These are phyloP conservation scores for Procambarus clarkii DNA, from an alignment of 1,140 invertebrate species.

Conservation along the genomic window DNA sequence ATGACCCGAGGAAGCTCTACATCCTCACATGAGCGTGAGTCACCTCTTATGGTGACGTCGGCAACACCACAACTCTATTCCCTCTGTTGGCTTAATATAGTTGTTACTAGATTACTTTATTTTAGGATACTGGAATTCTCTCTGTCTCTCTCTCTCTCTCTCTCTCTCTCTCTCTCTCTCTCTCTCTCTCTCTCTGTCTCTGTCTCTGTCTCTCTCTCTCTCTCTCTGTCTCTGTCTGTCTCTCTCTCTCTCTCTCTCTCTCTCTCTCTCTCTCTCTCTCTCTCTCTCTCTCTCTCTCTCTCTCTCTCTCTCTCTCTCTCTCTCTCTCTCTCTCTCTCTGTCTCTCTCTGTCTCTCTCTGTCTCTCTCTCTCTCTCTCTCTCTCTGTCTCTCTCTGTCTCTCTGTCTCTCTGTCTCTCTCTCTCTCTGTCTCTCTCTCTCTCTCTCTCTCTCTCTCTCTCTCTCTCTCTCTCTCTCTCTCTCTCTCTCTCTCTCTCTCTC, in stretches of 20 bases:
- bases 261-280: not conserved
- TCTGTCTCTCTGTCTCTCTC: not conserved
- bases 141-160: no score
- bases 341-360: not conserved
- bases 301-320: not conserved
- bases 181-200: not conserved
- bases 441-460: not conserved
- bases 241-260: not conserved
- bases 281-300: not conserved
- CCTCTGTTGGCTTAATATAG: no score
- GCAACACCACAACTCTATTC: no score
- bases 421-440: not conserved
- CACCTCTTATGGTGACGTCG: no score
- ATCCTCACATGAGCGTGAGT: no score
- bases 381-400: not conserved
- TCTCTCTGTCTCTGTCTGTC: no score
- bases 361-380: slow-evolving; percentile 9
- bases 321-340: not conserved
- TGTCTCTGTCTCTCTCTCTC: not conserved
- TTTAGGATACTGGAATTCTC: no score
- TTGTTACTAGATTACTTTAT: no score
- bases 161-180: no score
- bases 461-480: not conserved
- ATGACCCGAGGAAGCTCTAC: no score
- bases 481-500: not conserved